Percentiles rank a stretch among this genome's conserved stretches.
These are phyloP conservation scores for Phaethornis superciliosus DNA, from an alignment of 2,113 vertebrate genomes.

Conservation along the genomic window DNA sequence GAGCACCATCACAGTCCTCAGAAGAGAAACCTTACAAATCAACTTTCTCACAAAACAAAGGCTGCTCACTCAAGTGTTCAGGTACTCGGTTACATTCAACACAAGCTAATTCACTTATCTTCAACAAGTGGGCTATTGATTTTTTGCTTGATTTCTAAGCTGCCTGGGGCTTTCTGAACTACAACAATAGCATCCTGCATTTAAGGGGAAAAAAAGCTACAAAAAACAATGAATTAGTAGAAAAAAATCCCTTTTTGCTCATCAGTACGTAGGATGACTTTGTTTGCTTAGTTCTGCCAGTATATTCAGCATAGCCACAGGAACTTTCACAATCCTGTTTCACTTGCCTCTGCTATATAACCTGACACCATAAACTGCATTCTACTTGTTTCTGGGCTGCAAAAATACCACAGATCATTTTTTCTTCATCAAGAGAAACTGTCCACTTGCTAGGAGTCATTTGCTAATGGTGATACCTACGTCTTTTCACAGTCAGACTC, in stretches of 20 bases:
- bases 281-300: slow-evolving; percentile 22
- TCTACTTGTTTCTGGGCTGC: background rate
- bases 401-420: background rate
- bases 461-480: background rate
- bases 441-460: background rate
- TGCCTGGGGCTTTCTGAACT: slow-evolving; percentile 76
- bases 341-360: background rate
- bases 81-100: slow-evolving; percentile 80
- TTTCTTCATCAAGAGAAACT: background rate
- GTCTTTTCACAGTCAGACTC: background rate
- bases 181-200: slow-evolving; percentile 69
- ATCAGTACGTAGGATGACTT: slow-evolving; percentile 56
- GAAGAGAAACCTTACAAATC: slow-evolving; percentile 66
- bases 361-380: background rate
- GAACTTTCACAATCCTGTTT: slow-evolving; percentile 8
- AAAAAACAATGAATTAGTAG: background rate
- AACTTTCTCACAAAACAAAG: slow-evolving; percentile 70
- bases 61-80: slow-evolving; percentile 77
- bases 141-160: slow-evolving; percentile 79
- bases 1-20: background rate
- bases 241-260: slow-evolving; percentile 36
- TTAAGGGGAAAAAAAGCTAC: background rate
- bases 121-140: slow-evolving; percentile 86
- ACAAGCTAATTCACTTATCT: slow-evolving; percentile 81
- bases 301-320: background rate